Evolutionary conservation across 2,888 invertebrate species (phyloP), one percentile per base, ranked within the genome.

Genomic region (Podotricha telesiphe): DNA sequence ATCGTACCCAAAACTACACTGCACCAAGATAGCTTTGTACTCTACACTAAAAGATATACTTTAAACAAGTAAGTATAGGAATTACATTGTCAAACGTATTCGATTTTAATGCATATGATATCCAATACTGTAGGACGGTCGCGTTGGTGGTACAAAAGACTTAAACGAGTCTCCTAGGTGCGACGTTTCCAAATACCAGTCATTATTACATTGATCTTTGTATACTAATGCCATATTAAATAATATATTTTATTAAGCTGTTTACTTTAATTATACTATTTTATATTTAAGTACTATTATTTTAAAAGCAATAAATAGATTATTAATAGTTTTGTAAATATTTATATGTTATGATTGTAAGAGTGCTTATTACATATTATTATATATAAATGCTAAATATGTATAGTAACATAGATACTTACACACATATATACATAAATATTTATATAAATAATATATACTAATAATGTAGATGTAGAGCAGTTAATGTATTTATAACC

Each of bases 111-210:
- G 10, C 5, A 48, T 19, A 48, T 19, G 2, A 19, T 48, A 48
- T 48, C 17, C 48, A 19, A 19, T 19, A 48, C 17, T 20, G 56
- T 13, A 48, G 4, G 19, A 19, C 7, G 19, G 8, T 19, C 62
- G 34, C 17, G 37, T 48, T 48, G 48, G 47, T 17, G 34, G 48
- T 62, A 62, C 62, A 62, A 62, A 62, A 62, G 62, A 62, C 37
- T 62, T 62, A 62, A 62, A 62, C 62, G 62, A 62, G 62, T 34
- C 19, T 48, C 19, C 19, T 48, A 19, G 17, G 11, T n/a, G 40
- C 8, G 58, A 42, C 58, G 42, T 15, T 59, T 59, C 42, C n/a
- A 59, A 59, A 59, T 59, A 42, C 2, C 20, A 42, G 34, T 34
- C 47, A 62, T 62, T n/a, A n/a, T n/a, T 34, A 17, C 20, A 42